A percentile compares a stretch with the other conserved stretches of the same genome.
phyloP scores from a whole-genome alignment of 2,888 invertebrate species.

The Philopedon plagiatum region DNA sequence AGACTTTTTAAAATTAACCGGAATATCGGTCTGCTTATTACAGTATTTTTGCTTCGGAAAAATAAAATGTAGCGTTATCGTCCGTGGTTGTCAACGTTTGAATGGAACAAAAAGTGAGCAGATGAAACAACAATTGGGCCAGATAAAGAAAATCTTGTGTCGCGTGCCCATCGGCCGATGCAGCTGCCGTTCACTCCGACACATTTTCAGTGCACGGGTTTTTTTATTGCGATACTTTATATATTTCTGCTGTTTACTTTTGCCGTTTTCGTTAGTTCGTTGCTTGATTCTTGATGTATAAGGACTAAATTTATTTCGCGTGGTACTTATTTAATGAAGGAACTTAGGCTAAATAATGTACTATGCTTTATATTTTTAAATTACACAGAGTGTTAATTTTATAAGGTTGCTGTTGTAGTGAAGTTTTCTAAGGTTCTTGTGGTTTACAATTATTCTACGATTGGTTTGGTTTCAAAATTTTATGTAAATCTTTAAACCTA shows the following conservation, averaged over 20 bases:
- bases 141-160: slow-evolving; percentile 67
- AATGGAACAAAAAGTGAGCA: slow-evolving; percentile 57
- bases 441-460: no score
- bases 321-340: neutral
- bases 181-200: slow-evolving; percentile 57
- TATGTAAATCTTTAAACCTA: no score
- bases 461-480: no score
- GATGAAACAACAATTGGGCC: slow-evolving; percentile 68
- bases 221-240: slow-evolving; percentile 31
- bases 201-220: slow-evolving; percentile 38
- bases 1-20: no score
- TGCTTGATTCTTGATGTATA: neutral
- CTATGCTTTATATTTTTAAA: no score
- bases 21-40: no score
- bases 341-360: no score
- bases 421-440: no score
- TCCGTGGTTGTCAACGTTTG: slow-evolving; percentile 39
- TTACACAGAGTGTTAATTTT: no score
- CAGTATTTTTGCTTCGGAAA: slow-evolving; percentile 13
- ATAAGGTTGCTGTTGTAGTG: no score
- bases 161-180: slow-evolving; percentile 65
- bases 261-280: neutral
- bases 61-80: slow-evolving; percentile 33
- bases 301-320: neutral
- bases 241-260: slow-evolving; percentile 8